Conservation (phyloP, 1,140 invertebrate species). For the Euwallacea similis region DNA sequence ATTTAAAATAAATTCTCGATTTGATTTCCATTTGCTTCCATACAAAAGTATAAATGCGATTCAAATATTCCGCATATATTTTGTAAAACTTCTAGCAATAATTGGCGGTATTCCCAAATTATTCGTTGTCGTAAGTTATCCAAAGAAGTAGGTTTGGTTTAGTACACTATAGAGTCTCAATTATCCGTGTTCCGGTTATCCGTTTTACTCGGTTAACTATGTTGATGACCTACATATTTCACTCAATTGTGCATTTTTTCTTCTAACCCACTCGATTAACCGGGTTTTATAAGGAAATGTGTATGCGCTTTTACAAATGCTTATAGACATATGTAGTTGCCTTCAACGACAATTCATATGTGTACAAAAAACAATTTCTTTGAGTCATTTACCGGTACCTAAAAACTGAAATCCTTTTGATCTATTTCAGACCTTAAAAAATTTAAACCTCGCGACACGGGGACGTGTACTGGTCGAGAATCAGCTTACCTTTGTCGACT, state of each 20-base stretch:
- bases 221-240: background rate
- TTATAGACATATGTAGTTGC: background rate
- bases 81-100: too few species aligned
- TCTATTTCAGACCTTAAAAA: background rate
- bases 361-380: background rate
- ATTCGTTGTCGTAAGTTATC: too few species aligned
- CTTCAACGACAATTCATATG: background rate
- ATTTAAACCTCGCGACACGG: background rate
- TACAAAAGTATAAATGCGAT: too few species aligned
- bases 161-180: too few species aligned
- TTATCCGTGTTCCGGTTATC: background rate
- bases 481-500: slow-evolving; percentile 1
- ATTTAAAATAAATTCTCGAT: too few species aligned
- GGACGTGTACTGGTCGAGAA: background rate
- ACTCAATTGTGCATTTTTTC: background rate
- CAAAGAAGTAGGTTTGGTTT: too few species aligned
- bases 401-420: background rate
- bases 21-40: too few species aligned
- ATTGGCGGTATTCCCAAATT: too few species aligned
- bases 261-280: background rate
- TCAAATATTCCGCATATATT: too few species aligned
- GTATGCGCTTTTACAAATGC: background rate
- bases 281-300: slow-evolving; percentile 3
- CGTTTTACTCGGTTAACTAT: background rate
- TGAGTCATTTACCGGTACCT: too few species aligned